phyloP scores from a whole-genome alignment of 1,140 invertebrate genomes.

The Pseudobourletiella spinata region DNA sequence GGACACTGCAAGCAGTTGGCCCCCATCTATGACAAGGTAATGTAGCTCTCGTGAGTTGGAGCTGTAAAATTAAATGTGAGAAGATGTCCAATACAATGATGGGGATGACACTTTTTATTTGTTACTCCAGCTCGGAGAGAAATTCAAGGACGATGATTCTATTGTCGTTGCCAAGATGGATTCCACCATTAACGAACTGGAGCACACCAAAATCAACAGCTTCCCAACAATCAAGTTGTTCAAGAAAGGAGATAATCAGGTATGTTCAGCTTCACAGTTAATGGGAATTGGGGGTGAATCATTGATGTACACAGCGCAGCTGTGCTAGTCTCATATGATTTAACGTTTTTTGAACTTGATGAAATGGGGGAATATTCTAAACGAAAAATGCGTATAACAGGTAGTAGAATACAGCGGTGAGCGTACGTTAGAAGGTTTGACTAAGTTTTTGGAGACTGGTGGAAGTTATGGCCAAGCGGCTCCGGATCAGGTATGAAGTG shows the following conservation, averaged over 20 bases:
- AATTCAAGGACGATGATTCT: constrained; percentile 73
- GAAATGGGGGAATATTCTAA: too few species aligned
- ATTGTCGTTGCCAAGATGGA: constrained; percentile 98
- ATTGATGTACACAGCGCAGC: too few species aligned
- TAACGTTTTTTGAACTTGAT: too few species aligned
- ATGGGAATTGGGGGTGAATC: background rate
- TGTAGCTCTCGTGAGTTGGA: too few species aligned
- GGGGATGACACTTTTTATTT: too few species aligned
- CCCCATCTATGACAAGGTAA: constrained; percentile 80
- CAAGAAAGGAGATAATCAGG: constrained; percentile 83
- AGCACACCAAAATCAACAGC: constrained; percentile 84
- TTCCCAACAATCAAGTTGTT: constrained; percentile 97
- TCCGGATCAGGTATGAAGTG: constrained; percentile 50
- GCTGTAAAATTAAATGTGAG: constrained; percentile 14
- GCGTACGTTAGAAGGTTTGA: constrained; percentile 84
- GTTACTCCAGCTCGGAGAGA: constrained; percentile 66
- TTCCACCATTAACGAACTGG: constrained; percentile 92
- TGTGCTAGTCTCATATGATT: too few species aligned
- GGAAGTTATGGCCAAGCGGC: constrained; percentile 56
- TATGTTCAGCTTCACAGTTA: constrained; percentile 41
- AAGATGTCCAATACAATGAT: too few species aligned
- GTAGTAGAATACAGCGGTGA: constrained; percentile 89
- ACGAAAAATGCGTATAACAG: too few species aligned
- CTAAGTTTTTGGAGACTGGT: constrained; percentile 80
- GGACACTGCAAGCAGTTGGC: constrained; percentile 93